These are phyloP conservation scores for Xanthia togata DNA, from an alignment of 2,888 invertebrate species.

Conservation along the genomic window DNA sequence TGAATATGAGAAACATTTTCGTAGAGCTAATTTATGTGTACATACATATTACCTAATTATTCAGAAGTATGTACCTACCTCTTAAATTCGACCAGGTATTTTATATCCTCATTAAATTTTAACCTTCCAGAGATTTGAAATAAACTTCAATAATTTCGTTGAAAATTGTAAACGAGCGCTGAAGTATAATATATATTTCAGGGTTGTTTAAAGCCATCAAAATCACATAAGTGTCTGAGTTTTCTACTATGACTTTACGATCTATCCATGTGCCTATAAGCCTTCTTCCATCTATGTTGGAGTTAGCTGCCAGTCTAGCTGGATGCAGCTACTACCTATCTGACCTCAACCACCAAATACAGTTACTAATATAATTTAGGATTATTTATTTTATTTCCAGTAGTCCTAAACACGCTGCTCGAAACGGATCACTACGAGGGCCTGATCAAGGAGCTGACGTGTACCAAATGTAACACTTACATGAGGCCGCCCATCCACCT, in stretches of 20 bases:
- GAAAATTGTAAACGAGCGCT: background rate
- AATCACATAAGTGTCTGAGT: background rate
- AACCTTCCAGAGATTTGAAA: background rate
- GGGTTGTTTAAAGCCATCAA: background rate
- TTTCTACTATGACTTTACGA: background rate
- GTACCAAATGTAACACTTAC: slow-evolving; percentile 86
- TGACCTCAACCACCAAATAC: no score
- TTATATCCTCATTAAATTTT: background rate
- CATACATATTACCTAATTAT: background rate
- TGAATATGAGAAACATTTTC: no score
- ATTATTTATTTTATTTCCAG: slow-evolving; percentile 71
- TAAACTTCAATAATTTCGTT: background rate
- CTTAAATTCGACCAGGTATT: background rate
- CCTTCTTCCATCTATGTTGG: background rate
- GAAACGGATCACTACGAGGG: slow-evolving; percentile 88
- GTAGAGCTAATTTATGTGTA: background rate
- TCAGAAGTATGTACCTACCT: background rate
- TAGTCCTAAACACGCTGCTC: slow-evolving; percentile 83
- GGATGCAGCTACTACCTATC: no score
- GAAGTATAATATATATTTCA: no score
- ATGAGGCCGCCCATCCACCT: slow-evolving; percentile 88
- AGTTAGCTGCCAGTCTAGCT: background rate
- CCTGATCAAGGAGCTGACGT: slow-evolving; percentile 87
- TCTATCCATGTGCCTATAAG: background rate
- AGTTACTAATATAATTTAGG: background rate